A percentile compares a stretch with the other conserved stretches of the same genome.
These are phyloP conservation scores for Dasypus novemcinctus DNA, from an alignment of 2,113 vertebrate species.

Conservation along the genomic window DNA sequence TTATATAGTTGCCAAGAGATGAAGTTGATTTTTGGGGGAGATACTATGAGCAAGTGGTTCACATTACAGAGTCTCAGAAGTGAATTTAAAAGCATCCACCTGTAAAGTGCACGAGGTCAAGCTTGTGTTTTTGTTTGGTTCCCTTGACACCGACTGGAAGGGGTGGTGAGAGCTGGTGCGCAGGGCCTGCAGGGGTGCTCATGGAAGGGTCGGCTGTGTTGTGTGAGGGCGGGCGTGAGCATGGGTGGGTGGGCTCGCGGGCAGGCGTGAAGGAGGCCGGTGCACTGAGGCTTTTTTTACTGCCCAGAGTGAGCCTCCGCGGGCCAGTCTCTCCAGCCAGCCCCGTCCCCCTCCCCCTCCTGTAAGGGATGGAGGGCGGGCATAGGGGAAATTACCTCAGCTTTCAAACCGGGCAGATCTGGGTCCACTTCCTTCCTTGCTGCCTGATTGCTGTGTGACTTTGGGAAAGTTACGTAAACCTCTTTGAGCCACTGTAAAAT, in stretches of 20 bases:
- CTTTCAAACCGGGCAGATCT: neutral
- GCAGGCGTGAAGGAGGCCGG: accelerated
- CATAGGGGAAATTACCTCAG: neutral
- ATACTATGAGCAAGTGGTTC: constrained; percentile 38
- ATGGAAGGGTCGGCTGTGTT: neutral
- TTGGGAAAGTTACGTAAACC: neutral
- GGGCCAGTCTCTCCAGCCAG: neutral
- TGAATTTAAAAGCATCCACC: constrained; percentile 19
- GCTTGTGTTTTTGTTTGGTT: constrained; percentile 78
- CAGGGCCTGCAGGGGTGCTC: neutral
- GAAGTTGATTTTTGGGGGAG: constrained; percentile 44
- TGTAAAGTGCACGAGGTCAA: constrained; percentile 64
- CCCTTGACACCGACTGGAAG: constrained; percentile 62
- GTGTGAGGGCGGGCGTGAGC: accelerated
- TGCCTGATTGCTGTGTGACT: neutral
- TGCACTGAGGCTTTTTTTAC: neutral
- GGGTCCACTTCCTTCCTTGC: neutral
- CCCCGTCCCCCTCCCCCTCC: neutral
- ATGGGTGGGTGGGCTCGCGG: too few species aligned
- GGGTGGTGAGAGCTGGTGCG: constrained; percentile 42
- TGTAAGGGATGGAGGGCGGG: neutral
- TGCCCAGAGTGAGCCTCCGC: neutral
- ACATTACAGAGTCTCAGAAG: neutral
- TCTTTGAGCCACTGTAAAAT: neutral
- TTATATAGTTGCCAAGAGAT: neutral